Evolutionary conservation across 2,113 vertebrate genomes (phyloP).

Genomic region (Silurus asotus): DNA sequence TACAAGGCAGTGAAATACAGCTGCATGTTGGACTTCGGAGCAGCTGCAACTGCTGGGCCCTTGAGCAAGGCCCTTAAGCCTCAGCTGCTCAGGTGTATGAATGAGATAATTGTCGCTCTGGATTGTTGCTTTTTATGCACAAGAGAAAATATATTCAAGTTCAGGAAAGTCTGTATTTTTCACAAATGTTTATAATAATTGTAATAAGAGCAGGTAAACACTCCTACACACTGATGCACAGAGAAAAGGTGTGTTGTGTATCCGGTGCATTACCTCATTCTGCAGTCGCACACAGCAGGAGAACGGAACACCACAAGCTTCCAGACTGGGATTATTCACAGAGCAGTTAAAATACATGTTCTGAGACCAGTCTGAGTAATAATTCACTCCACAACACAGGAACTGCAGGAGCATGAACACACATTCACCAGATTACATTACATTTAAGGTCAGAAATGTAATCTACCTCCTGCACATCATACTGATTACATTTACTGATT

Average conservation of each 20-base stretch:
- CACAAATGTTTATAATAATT: background rate
- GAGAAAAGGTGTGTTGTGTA: background rate
- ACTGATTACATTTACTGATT: background rate
- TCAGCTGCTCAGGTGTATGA: too few species aligned
- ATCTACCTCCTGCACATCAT: background rate
- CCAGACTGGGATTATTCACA: constrained; percentile 75
- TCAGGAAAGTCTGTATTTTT: background rate
- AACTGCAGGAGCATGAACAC: constrained; percentile 64
- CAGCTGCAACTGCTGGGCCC: too few species aligned
- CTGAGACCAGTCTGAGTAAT: constrained; percentile 73
- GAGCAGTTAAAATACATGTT: constrained; percentile 77
- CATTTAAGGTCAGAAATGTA: background rate
- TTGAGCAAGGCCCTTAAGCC: too few species aligned
- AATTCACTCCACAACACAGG: constrained; percentile 77
- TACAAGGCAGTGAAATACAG: too few species aligned
- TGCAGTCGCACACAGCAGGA: constrained; percentile 72
- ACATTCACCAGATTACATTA: background rate
- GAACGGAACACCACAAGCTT: constrained; percentile 79
- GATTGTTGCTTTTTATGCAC: background rate
- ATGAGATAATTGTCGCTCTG: too few species aligned
- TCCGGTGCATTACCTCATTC: constrained; percentile 68
- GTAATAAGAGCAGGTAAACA: background rate
- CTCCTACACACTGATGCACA: background rate
- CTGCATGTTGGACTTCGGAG: too few species aligned
- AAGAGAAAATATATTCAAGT: background rate